Evolutionary conservation across 1,140 invertebrate species (phyloP).

Genomic region (Dreissena rostriformis): DNA sequence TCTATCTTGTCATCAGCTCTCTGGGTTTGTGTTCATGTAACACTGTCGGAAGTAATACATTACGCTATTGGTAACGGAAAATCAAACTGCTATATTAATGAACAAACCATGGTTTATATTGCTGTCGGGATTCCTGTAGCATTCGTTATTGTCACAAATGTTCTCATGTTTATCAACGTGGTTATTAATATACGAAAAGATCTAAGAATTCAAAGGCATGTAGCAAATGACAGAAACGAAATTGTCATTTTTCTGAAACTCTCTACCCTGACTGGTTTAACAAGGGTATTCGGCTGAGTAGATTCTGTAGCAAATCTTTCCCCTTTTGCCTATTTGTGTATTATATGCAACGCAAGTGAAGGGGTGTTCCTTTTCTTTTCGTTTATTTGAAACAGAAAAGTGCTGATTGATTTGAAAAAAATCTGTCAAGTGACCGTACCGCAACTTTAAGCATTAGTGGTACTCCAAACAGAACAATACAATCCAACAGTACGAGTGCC

Average conservation of each 20-base stretch:
- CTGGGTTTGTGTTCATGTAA: neutral
- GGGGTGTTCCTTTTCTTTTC: constrained; percentile 31
- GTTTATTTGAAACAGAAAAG: constrained; percentile 28
- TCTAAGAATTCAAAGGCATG: constrained; percentile 1
- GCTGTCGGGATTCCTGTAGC: constrained; percentile 28
- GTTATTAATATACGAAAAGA: constrained; percentile 8
- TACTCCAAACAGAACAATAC: no score
- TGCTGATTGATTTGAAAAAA: neutral
- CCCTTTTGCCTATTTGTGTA: constrained; percentile 18
- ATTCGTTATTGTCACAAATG: constrained; percentile 18
- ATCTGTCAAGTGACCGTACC: no score
- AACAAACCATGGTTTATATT: constrained; percentile 8
- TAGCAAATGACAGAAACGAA: constrained; percentile 29
- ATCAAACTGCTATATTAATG: constrained; percentile 32
- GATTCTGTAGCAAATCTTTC: neutral
- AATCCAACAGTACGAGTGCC: no score
- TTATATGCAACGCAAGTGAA: constrained; percentile 26
- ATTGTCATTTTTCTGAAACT: constrained; percentile 36
- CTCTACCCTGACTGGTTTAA: constrained; percentile 33
- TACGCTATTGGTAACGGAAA: constrained; percentile 22
- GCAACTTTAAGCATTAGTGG: no score
- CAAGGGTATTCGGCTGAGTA: constrained; percentile 46
- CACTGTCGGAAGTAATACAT: neutral
- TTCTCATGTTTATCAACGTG: constrained; percentile 26
- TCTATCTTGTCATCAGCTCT: neutral